A percentile compares a stretch with the other conserved stretches of the same genome.
Evolutionary conservation across 2,113 vertebrate genomes (phyloP).

Genomic region (Anser cygnoides): DNA sequence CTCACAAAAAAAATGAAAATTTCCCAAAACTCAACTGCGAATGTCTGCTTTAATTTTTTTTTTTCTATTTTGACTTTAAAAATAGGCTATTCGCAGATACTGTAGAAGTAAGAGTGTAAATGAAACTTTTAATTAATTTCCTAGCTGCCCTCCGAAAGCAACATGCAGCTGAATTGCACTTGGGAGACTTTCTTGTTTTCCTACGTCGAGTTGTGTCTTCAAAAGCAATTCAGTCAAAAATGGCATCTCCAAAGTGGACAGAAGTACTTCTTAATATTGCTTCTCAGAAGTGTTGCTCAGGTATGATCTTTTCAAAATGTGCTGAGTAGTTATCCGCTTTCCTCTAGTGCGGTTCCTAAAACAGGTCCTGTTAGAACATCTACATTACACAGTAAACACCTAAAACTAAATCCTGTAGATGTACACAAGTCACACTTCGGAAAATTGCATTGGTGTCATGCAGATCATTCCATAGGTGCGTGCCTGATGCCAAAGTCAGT

Average conservation of each 20-base stretch:
- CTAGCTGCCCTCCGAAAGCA: slow-evolving; percentile 87
- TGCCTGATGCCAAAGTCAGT: not conserved
- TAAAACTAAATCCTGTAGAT: not conserved
- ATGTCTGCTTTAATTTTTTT: not conserved
- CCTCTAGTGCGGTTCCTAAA: not conserved
- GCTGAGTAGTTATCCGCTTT: not conserved
- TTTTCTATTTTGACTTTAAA: not conserved
- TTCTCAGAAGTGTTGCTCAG: slow-evolving; percentile 95
- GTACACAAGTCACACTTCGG: no score
- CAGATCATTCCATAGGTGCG: not conserved
- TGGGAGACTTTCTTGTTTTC: slow-evolving; percentile 97
- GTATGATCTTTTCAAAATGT: slow-evolving; percentile 62
- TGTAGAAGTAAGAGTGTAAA: not conserved
- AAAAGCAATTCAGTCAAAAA: slow-evolving; percentile 97
- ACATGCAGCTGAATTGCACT: slow-evolving; percentile 91
- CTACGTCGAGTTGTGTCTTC: slow-evolving; percentile 95
- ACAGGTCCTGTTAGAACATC: not conserved
- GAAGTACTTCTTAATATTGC: slow-evolving; percentile 97
- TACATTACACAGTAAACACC: fast-evolving
- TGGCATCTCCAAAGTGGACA: slow-evolving; percentile 99
- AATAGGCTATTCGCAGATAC: not conserved
- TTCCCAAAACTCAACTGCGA: not conserved
- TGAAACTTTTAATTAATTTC: not conserved
- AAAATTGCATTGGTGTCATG: not conserved
- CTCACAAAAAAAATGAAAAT: not conserved